Conservation (phyloP, 2,888 invertebrate species). For the Sclerodermus sp. region DNA sequence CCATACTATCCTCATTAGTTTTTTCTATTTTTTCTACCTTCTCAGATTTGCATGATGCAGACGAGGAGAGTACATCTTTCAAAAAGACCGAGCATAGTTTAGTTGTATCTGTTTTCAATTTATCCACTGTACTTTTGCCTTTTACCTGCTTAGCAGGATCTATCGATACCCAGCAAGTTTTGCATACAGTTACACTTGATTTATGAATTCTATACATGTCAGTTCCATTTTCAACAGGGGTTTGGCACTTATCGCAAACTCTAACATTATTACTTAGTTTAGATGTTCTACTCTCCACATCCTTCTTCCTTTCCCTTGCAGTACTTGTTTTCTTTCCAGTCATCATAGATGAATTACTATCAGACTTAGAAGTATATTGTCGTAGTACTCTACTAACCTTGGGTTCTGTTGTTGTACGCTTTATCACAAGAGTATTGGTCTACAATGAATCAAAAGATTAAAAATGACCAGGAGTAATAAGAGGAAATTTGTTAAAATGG, state of each 20-base stretch:
- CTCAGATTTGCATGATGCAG: too few relatives aligned
- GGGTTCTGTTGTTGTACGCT: slow-evolving; percentile 39
- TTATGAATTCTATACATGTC: slow-evolving; percentile 42
- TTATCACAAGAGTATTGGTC: slow-evolving; percentile 43
- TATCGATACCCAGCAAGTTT: slow-evolving; percentile 41
- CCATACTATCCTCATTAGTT: too few relatives aligned
- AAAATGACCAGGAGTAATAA: not conserved
- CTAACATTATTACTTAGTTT: slow-evolving; percentile 1
- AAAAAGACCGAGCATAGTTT: slow-evolving; percentile 46
- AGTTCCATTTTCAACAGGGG: slow-evolving; percentile 22
- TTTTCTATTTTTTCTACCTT: too few relatives aligned
- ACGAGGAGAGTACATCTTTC: slow-evolving; percentile 37
- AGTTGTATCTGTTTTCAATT: too few relatives aligned
- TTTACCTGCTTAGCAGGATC: slow-evolving; percentile 20
- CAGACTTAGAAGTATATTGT: slow-evolving; percentile 27
- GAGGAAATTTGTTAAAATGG: too few relatives aligned
- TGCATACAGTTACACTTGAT: slow-evolving; percentile 44
- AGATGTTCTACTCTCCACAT: too few relatives aligned
- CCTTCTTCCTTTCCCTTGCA: not conserved
- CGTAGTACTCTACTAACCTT: slow-evolving; percentile 20
- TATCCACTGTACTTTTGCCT: too few relatives aligned
- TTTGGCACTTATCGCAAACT: slow-evolving; percentile 39
- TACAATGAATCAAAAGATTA: slow-evolving; percentile 12
- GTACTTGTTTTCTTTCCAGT: slow-evolving; percentile 7
- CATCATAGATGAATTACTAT: slow-evolving; percentile 28